These are phyloP conservation scores for Echinarachnius parma DNA, from an alignment of 53 echinoderm and acorn worm genomes.

Conservation along the genomic window DNA sequence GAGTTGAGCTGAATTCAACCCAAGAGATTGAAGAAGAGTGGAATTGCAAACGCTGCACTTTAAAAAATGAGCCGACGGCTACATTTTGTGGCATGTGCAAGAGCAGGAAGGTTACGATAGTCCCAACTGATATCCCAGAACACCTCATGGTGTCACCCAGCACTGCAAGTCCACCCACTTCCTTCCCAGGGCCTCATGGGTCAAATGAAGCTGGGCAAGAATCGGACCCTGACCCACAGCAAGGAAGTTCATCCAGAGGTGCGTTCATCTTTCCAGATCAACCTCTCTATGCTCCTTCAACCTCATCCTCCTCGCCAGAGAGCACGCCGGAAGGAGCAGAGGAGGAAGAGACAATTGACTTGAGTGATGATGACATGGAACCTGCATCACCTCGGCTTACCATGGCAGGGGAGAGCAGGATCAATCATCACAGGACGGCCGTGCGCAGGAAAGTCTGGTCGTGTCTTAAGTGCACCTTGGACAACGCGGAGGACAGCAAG, in stretches of 20 bases:
- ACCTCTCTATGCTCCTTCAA: conserved; percentile 15
- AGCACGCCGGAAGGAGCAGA: conserved; percentile 20
- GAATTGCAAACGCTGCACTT: conserved; percentile 80
- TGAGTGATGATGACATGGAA: conserved; percentile 35
- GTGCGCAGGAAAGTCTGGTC: conserved; percentile 76
- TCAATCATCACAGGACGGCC: conserved; percentile 33
- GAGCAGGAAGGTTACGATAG: conserved; percentile 6
- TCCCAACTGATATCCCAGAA: conserved; percentile 24
- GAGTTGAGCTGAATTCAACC: not conserved
- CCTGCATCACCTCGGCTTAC: not conserved
- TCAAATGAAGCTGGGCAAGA: not conserved
- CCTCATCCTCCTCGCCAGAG: conserved; percentile 23
- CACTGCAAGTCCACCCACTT: not conserved
- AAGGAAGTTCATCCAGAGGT: not conserved
- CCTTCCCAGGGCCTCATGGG: conserved; percentile 4
- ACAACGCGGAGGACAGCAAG: conserved; percentile 54
- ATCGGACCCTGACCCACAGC: not conserved
- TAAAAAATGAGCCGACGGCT: conserved; percentile 46
- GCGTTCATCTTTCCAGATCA: not conserved
- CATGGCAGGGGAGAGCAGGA: not conserved
- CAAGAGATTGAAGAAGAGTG: conserved; percentile 42
- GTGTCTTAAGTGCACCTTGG: conserved; percentile 67
- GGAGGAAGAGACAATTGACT: conserved; percentile 39
- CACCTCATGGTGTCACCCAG: conserved; percentile 8
- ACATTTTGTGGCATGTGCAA: conserved; percentile 69